phyloP scores from a whole-genome alignment of 2,113 vertebrate species.

The Xiphophorus maculatus region DNA sequence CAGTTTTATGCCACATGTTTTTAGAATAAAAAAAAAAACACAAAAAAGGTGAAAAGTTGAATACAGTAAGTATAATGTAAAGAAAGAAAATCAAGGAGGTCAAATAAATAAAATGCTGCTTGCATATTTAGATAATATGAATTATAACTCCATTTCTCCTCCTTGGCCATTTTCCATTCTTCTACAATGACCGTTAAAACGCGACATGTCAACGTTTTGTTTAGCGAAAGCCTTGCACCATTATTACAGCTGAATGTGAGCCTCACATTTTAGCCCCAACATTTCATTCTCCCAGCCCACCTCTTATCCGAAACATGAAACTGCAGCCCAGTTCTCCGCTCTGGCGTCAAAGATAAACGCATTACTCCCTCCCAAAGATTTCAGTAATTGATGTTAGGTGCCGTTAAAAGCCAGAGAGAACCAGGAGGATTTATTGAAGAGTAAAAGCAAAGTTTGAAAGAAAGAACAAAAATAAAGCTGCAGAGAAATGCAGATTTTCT shows the following conservation, averaged over 20 bases:
- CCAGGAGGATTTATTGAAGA: conserved; percentile 10
- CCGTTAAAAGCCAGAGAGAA: conserved; percentile 20
- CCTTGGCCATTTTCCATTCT: neutral
- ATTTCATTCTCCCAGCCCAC: conserved; percentile 30
- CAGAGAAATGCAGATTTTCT: neutral
- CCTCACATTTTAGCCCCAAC: conserved; percentile 20
- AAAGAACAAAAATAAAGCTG: conserved; percentile 12
- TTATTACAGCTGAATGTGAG: conserved; percentile 38
- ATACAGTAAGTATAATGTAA: neutral
- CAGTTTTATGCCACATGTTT: too few species aligned
- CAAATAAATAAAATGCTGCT: neutral
- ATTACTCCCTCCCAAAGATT: neutral
- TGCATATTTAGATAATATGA: neutral
- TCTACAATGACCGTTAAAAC: conserved; percentile 17
- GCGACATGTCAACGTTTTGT: conserved; percentile 30
- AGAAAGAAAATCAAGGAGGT: neutral
- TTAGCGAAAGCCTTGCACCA: conserved; percentile 37
- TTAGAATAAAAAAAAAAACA: too few species aligned
- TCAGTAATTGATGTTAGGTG: neutral
- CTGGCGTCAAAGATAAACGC: conserved; percentile 19
- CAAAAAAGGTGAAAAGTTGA: neutral
- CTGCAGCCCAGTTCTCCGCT: neutral
- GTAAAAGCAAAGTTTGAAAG: conserved; percentile 47
- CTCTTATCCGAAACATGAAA: conserved; percentile 22
- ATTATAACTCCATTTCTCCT: neutral